Evolutionary conservation across 2,113 vertebrate species (phyloP), one percentile per base, ranked within the genome.

Genomic region (Machaerirhynchus nigripectus): DNA sequence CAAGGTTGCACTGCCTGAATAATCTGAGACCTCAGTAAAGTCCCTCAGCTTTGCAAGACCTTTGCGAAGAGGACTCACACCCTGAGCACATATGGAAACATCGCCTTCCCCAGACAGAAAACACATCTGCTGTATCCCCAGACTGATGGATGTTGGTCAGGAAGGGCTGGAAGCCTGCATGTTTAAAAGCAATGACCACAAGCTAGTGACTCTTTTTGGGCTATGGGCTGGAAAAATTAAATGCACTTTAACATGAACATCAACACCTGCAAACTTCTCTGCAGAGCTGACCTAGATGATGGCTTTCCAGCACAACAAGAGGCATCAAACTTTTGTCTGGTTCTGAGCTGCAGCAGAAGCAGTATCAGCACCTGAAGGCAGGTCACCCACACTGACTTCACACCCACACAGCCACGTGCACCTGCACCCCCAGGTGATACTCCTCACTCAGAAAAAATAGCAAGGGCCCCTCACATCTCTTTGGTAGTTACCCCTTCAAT

Each of bases 351-450:
- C 35, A 77, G 83, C 39, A 70, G 60, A 50, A 70, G 52, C 56
- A 59, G 1, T 4, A 74, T 17, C 26, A 64, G 84, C 64, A 89
- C 33, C 46, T 30, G 44, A 78, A 87, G 84, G 39, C 50, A 84
- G 40, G 40, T 71, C 39, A 53, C 23, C 28, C 4, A 1, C 14
- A 8, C 35, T 17, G 33, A 61, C 31, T 30, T 65, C n/a, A 42
- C 17, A 33, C 7, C 19, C 44, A 37, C 4, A 8, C 11, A 31
- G n/a, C 33, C 6, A 5, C 14, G 9, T 1, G 0, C 5, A 5
- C 26, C 40, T 49, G 37, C 37, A 73, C 33, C 57, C 13, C 26
- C 35, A n/a, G 7, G 11, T 15, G 26, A 76, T 8, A 56, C 31
- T 44, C 35, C 47, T 21, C 9, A 40, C 26, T 23, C 50, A 4